Evolutionary conservation across 2,888 invertebrate genomes (phyloP).

Genomic region (Abrostola tripartita): DNA sequence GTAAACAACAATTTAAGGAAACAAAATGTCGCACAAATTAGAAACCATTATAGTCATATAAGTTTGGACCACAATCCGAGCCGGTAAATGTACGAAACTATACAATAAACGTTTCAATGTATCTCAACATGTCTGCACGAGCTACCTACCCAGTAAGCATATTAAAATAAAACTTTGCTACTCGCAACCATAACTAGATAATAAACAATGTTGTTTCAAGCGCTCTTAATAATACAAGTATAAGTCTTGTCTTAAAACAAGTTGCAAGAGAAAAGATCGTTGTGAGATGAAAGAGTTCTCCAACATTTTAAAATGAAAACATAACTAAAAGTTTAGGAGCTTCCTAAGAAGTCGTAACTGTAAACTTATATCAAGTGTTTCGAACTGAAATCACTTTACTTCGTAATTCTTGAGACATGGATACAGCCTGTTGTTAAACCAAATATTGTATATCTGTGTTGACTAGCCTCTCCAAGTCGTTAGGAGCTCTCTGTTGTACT

Average conservation of each 20-base stretch:
- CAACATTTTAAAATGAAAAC: conserved; percentile 43
- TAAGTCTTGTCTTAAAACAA: conserved; percentile 17
- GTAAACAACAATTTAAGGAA: too few species aligned
- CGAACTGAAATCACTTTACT: conserved; percentile 42
- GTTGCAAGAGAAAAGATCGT: conserved; percentile 18
- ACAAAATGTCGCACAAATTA: too few species aligned
- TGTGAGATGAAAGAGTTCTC: conserved; percentile 20
- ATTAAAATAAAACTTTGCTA: too few species aligned
- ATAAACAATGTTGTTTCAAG: not conserved
- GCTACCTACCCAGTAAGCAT: too few species aligned
- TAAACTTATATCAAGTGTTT: conserved; percentile 41
- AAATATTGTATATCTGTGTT: too few species aligned
- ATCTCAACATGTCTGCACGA: too few species aligned
- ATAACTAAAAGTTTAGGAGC: conserved; percentile 31
- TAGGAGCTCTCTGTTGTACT: too few species aligned
- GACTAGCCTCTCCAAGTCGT: too few species aligned
- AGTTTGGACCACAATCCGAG: too few species aligned
- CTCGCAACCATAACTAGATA: not conserved
- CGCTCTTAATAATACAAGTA: conserved; percentile 19
- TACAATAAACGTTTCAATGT: too few species aligned
- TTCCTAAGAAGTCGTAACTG: conserved; percentile 18
- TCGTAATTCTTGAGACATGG: conserved; percentile 29
- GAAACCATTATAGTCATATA: too few species aligned
- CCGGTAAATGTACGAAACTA: too few species aligned
- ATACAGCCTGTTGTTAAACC: conserved; percentile 5